Conservation (phyloP, 2,797 vertebrate genomes). For the Catostomus latipinnis region DNA sequence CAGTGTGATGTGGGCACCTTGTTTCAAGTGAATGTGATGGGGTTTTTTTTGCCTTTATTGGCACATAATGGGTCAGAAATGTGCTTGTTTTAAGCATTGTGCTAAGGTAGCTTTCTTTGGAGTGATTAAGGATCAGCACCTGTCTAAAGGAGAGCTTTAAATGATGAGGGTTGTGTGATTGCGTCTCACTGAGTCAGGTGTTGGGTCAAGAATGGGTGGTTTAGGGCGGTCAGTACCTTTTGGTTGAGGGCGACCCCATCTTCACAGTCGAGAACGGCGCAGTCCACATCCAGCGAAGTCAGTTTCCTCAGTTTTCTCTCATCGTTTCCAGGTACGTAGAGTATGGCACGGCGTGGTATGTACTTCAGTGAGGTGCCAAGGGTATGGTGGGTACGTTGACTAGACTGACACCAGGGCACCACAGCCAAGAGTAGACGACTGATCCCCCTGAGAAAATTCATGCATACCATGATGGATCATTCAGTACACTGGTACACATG, state of each 20-base stretch:
- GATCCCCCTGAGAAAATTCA: slow-evolving; percentile 68
- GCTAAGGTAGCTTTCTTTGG: slow-evolving; percentile 78
- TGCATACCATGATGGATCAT: slow-evolving; percentile 4
- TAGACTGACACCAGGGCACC: slow-evolving; percentile 60
- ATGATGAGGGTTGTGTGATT: slow-evolving; percentile 38
- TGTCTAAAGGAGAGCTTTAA: slow-evolving; percentile 66
- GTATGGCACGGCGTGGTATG: slow-evolving; percentile 90
- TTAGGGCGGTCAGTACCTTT: slow-evolving; percentile 80
- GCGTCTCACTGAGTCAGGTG: slow-evolving; percentile 43
- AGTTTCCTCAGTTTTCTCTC: slow-evolving; percentile 94
- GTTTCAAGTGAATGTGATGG: slow-evolving; percentile 78
- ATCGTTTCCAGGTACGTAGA: slow-evolving; percentile 94
- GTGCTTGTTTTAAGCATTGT: slow-evolving; percentile 79
- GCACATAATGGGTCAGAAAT: slow-evolving; percentile 76
- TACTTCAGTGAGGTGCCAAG: slow-evolving; percentile 80
- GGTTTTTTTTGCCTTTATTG: slow-evolving; percentile 74
- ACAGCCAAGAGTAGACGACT: slow-evolving; percentile 60
- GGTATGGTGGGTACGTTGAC: slow-evolving; percentile 69
- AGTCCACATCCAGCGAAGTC: slow-evolving; percentile 87
- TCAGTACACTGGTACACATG: too few relatives aligned
- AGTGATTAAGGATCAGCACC: slow-evolving; percentile 76
- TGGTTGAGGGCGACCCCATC: slow-evolving; percentile 94
- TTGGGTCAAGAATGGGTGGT: slow-evolving; percentile 15
- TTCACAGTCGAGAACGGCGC: slow-evolving; percentile 96
- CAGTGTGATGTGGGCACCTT: slow-evolving; percentile 85